phyloP scores from a whole-genome alignment of 2,113 vertebrate species.

The Chionis minor region DNA sequence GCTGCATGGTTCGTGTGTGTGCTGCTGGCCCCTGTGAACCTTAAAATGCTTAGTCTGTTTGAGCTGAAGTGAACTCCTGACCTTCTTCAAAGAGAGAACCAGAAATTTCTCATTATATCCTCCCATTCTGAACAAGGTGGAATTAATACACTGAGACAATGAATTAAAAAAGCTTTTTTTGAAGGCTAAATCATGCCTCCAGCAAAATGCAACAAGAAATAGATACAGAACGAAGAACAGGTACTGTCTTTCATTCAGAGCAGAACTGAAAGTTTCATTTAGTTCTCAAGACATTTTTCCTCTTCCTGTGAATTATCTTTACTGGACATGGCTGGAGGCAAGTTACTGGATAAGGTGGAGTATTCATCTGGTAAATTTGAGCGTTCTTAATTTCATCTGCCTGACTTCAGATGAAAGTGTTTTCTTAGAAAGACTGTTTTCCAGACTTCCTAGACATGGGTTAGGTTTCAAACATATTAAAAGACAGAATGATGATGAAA shows the following conservation, averaged over 20 bases:
- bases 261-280: conserved; percentile 29
- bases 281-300: conserved; percentile 5
- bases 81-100: neutral
- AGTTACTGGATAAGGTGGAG: neutral
- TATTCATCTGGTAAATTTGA: conserved; percentile 18
- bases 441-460: neutral
- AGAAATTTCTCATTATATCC: conserved; percentile 19
- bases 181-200: conserved; percentile 4
- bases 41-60: neutral
- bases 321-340: neutral
- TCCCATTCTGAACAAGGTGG: neutral
- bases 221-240: neutral
- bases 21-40: neutral
- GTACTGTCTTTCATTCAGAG: neutral
- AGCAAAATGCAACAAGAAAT: conserved; percentile 18
- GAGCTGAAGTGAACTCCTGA: conserved; percentile 3
- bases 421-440: conserved; percentile 1
- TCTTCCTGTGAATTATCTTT: conserved; percentile 42
- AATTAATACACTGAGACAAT: conserved; percentile 15
- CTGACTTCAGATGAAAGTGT: conserved; percentile 29
- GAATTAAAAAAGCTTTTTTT: neutral
- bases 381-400: neutral
- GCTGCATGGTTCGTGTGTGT: neutral
- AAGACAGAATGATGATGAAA: neutral
- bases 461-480: neutral